phyloP scores from a whole-genome alignment of 2,797 vertebrate species.

The Spinus olivaceus region DNA sequence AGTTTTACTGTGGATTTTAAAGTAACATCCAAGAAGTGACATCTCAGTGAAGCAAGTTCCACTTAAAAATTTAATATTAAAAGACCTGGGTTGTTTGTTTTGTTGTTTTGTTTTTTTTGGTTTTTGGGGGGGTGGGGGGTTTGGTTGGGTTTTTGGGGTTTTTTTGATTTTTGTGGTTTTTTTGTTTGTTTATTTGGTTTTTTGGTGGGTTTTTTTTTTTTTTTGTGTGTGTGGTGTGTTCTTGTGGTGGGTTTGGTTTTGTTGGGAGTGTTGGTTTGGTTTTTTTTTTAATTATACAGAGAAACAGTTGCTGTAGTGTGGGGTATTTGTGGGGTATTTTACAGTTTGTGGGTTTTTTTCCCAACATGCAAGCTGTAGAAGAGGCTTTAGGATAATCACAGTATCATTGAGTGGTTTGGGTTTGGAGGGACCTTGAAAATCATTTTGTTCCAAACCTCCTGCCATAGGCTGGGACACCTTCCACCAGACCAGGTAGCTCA shows the following conservation, averaged over 20 bases:
- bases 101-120: neutral
- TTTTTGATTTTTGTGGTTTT: too few relatives aligned
- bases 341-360: rapidly evolving
- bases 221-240: neutral
- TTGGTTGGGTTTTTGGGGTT: neutral
- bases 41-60: neutral
- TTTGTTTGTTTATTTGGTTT: neutral
- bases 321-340: neutral
- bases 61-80: neutral
- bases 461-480: neutral
- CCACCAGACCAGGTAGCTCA: neutral
- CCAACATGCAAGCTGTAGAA: neutral
- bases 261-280: too few relatives aligned
- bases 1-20: neutral
- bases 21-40: neutral
- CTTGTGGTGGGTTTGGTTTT: too few relatives aligned
- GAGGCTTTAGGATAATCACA: neutral
- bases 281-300: neutral
- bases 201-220: too few relatives aligned
- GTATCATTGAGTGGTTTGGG: neutral
- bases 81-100: neutral
- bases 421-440: neutral
- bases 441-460: neutral
- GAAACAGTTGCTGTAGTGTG: neutral
- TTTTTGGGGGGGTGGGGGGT: neutral